Percentiles rank a stretch among this genome's conserved stretches.
phyloP scores from a whole-genome alignment of 1,140 invertebrate species.

The Scaptomyza montana region DNA sequence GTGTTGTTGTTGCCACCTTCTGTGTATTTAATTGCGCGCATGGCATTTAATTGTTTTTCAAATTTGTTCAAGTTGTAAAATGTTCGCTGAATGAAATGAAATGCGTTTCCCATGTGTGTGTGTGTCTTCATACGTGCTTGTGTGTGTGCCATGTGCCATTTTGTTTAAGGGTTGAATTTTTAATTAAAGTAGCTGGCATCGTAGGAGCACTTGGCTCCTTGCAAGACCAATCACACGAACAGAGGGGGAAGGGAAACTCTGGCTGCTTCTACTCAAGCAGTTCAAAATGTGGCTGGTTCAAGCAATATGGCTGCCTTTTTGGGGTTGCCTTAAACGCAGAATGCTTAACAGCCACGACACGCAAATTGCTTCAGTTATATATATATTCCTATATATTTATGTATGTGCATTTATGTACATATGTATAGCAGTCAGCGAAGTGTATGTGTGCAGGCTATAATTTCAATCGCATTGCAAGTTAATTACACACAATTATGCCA shows the following conservation, averaged over 20 bases:
- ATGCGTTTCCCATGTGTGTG: conserved; percentile 23
- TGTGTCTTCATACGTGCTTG: background rate
- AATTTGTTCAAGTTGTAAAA: conserved; percentile 80
- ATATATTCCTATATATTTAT: background rate
- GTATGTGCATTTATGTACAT: background rate
- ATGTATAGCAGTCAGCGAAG: background rate
- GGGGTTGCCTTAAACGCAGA: conserved; percentile 21
- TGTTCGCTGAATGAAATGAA: conserved; percentile 58
- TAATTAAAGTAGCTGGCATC: conserved; percentile 69
- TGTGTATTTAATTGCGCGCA: conserved; percentile 82
- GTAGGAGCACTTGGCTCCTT: conserved; percentile 60
- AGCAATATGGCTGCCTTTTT: conserved; percentile 21
- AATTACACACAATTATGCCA: conserved; percentile 75
- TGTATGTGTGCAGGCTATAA: conserved; percentile 56
- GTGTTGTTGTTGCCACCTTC: conserved; percentile 74
- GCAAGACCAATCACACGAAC: conserved; percentile 40
- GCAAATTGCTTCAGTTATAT: conserved; percentile 65
- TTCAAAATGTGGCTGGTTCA: background rate
- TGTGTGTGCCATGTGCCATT: conserved; percentile 50
- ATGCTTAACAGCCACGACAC: conserved; percentile 39
- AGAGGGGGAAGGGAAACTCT: background rate
- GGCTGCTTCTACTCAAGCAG: too few species aligned
- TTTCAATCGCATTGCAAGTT: conserved; percentile 80
- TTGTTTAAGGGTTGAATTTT: conserved; percentile 77
- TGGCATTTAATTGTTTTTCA: conserved; percentile 83